phyloP scores from a whole-genome alignment of 2,113 vertebrate genomes.

The Pheucticus melanocephalus region DNA sequence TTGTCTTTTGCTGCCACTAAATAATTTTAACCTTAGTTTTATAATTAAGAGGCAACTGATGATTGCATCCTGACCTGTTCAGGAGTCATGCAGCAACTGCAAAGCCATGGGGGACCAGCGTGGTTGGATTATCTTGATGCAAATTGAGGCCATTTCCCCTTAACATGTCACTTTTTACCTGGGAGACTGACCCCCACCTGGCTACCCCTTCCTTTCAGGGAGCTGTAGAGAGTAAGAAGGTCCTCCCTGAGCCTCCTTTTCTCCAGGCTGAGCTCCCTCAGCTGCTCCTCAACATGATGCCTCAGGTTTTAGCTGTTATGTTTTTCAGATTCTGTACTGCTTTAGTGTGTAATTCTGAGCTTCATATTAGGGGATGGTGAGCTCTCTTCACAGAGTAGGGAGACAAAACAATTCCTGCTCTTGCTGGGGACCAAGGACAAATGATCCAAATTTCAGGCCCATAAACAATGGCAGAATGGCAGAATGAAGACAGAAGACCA shows the following conservation, averaged over 20 bases:
- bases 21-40: not conserved
- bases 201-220: not conserved
- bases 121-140: not conserved
- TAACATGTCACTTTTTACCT: not conserved
- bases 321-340: not conserved
- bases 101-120: accelerated
- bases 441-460: not conserved
- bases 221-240: too few relatives aligned
- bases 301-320: not conserved
- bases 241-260: not conserved
- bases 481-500: not conserved
- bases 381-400: not conserved
- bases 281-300: not conserved
- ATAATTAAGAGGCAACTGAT: not conserved
- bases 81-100: not conserved
- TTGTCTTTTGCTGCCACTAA: not conserved
- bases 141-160: not conserved
- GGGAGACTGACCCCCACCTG: too few relatives aligned
- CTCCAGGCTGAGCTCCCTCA: not conserved
- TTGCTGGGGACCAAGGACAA: not conserved
- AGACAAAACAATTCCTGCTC: not conserved
- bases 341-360: not conserved
- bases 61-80: not conserved
- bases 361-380: not conserved
- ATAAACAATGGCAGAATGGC: too few relatives aligned